phyloP scores from a whole-genome alignment of 2,888 invertebrate genomes.

The Chaetoderma sp. region DNA sequence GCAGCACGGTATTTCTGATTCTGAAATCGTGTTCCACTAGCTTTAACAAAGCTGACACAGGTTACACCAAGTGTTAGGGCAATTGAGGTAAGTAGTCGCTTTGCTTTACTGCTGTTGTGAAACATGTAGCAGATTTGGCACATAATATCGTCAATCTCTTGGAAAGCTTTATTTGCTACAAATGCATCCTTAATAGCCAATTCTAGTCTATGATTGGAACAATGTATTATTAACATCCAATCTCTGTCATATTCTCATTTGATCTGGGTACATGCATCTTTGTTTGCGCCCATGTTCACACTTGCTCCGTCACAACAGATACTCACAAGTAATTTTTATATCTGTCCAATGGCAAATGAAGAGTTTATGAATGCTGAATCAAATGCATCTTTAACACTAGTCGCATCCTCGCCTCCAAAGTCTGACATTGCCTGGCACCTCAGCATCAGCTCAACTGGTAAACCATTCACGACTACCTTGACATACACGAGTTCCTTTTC shows the following conservation, averaged over 20 bases:
- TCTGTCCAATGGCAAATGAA: not conserved
- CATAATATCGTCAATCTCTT: slow-evolving; percentile 10
- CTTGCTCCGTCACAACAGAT: slow-evolving; percentile 6
- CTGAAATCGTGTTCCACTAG: slow-evolving; percentile 3
- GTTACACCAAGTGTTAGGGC: slow-evolving; percentile 3
- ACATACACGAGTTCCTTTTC: slow-evolving; percentile 14
- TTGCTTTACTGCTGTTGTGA: slow-evolving; percentile 10
- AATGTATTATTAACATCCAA: slow-evolving; percentile 11
- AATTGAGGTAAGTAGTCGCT: not conserved
- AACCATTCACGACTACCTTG: slow-evolving; percentile 11
- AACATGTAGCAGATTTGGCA: slow-evolving; percentile 7
- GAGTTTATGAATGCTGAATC: slow-evolving; percentile 2
- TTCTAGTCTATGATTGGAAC: slow-evolving; percentile 6
- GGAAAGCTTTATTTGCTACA: not conserved
- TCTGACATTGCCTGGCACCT: slow-evolving; percentile 3
- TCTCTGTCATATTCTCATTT: slow-evolving; percentile 3
- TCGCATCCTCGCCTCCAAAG: slow-evolving; percentile 5
- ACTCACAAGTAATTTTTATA: not conserved
- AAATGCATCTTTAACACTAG: not conserved
- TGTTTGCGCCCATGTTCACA: slow-evolving; percentile 5
- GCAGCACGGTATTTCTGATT: slow-evolving; percentile 4
- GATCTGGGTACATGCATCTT: slow-evolving; percentile 4
- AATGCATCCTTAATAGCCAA: slow-evolving; percentile 11
- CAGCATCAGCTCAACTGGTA: slow-evolving; percentile 3
- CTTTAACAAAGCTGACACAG: slow-evolving; percentile 11